These are phyloP conservation scores for Crotalus horridus DNA, from an alignment of 2,113 vertebrate genomes.

Conservation along the genomic window DNA sequence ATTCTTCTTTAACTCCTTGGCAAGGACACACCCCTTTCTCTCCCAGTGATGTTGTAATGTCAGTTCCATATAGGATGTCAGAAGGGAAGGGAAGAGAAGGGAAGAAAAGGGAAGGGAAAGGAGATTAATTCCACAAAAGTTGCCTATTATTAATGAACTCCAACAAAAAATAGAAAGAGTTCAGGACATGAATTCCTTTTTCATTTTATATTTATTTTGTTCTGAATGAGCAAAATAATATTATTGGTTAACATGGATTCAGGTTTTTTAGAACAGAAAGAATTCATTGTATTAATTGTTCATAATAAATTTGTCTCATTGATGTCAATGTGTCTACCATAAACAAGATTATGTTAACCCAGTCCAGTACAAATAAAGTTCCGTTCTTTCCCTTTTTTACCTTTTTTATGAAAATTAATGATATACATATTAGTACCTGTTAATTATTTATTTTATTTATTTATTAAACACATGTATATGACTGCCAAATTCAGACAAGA, in stretches of 20 bases:
- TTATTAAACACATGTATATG: neutral
- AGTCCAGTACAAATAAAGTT: constrained; percentile 27
- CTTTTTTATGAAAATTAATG: neutral
- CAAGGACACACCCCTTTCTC: too few relatives aligned
- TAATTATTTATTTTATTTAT: neutral
- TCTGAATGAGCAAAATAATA: constrained; percentile 63
- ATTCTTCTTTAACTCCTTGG: neutral
- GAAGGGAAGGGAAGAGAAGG: neutral
- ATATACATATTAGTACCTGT: neutral
- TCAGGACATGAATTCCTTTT: constrained; percentile 43
- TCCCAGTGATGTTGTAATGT: too few relatives aligned
- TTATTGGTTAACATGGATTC: constrained; percentile 21
- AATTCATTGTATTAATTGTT: neutral
- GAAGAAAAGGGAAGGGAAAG: neutral
- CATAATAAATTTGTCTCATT: neutral
- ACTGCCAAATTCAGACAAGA: neutral
- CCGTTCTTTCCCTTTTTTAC: neutral
- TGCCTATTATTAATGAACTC: neutral
- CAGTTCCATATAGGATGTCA: too few relatives aligned
- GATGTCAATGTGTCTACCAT: neutral
- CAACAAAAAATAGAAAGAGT: constrained; percentile 11
- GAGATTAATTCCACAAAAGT: neutral
- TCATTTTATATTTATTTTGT: constrained; percentile 62
- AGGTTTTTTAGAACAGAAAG: neutral
- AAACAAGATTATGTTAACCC: neutral